Evolutionary conservation across 2,888 invertebrate species (phyloP), one percentile per base, ranked within the genome.

Genomic region (Augochlorella aurata): DNA sequence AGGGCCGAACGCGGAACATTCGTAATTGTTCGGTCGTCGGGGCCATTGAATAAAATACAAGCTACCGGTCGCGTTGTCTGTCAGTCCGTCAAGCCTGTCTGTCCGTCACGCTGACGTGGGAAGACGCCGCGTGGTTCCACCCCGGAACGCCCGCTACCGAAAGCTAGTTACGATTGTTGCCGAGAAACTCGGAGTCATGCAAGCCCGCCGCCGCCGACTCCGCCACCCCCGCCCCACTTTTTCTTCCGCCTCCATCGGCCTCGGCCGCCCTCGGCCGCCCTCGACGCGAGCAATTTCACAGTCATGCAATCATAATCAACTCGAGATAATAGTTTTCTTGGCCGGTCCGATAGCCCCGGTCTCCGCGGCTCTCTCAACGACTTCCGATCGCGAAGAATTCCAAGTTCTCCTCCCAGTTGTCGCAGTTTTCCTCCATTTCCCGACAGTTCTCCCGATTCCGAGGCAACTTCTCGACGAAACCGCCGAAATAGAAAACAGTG

Each of bases 51-150:
- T 93, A 93, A 93, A 93, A 93, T 92, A 93, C 92, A 92, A 92
- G 93, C 93, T 93, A 93, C 91, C 92, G 92, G 89, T 90, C 91
- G 90, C 90, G 89, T 90, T 91, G 89, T 89, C 90, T 90, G 91
- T 90, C 90, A 89, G 90, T 90, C 90, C 91, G 90, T 92, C 91
- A 90, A 88, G 87, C 90, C 89, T 89, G 92, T 90, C 93, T 92
- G 93, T 93, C 93, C 92, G 92, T 93, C 93, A 93, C 90, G 90
- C 90, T 93, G 93, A 93, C 93, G 93, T 93, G 93, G 93, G 93
- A 93, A 93, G 93, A 92, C 90, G 93, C 93, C 92, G 91, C 92
- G 88, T 88, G 89, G 88, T 89, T 89, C 88, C 90, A 89, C 89
- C 89, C 89, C 89, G 89, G 89, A 90, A 90, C 88, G 85, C 82